Evolutionary conservation across 2,797 vertebrate species (phyloP).

Genomic region (Halcyon smyrnensis): DNA sequence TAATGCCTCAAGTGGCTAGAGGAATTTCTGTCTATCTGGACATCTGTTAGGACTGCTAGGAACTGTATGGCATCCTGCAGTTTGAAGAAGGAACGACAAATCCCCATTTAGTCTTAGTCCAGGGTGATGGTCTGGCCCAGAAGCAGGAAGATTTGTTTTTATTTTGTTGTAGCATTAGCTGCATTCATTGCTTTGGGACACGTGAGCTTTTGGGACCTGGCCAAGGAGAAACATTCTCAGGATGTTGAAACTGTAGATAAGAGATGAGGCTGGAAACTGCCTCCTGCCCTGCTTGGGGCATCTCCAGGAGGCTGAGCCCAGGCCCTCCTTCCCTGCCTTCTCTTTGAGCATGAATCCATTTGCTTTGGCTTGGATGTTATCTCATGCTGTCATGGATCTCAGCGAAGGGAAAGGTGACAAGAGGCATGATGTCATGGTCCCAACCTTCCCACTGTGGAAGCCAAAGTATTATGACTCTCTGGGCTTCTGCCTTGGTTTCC

Average conservation of each 20-base stretch:
- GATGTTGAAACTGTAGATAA: conserved; percentile 35
- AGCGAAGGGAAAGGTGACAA: not conserved
- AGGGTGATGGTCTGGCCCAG: not conserved
- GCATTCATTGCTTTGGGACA: not conserved
- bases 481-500: not conserved
- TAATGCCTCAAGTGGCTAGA: not conserved
- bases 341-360: not conserved
- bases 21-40: not conserved
- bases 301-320: not conserved
- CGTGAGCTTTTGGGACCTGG: not conserved
- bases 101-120: not conserved
- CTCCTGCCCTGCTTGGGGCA: not conserved
- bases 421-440: not conserved
- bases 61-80: not conserved
- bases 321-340: not conserved
- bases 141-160: not conserved
- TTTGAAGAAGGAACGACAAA: not conserved
- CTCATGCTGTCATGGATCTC: not conserved
- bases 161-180: not conserved
- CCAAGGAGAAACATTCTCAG: not conserved
- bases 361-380: conserved; percentile 21
- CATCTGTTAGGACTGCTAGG: not conserved
- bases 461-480: not conserved
- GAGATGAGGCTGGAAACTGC: not conserved
- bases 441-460: not conserved